phyloP scores from a whole-genome alignment of 2,888 invertebrate genomes.

The Pycnomerus fuliginosus region DNA sequence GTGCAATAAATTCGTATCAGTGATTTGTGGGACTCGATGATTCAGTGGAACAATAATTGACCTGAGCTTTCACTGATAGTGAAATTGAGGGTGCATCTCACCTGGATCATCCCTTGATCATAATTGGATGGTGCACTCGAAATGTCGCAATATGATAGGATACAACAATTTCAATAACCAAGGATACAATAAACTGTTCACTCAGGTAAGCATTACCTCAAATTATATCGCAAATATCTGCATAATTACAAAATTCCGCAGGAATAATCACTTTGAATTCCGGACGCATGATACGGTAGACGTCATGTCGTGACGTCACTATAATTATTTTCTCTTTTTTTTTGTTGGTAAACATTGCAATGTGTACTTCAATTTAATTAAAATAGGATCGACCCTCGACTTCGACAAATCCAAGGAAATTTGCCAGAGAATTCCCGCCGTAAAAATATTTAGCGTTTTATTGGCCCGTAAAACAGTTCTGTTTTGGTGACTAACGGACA shows the following conservation, averaged over 20 bases:
- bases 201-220: slow-evolving; percentile 62
- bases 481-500: too few relatives aligned
- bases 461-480: too few relatives aligned
- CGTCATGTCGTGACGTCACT: slow-evolving; percentile 40
- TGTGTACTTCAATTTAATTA: too few relatives aligned
- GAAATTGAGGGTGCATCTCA: background rate
- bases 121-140: slow-evolving; percentile 45
- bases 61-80: slow-evolving; percentile 7
- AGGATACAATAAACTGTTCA: slow-evolving; percentile 81
- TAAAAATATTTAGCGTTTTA: too few relatives aligned
- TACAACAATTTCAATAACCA: slow-evolving; percentile 71
- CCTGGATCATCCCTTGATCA: background rate
- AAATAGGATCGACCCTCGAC: too few relatives aligned
- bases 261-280: slow-evolving; percentile 17
- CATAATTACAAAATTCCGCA: slow-evolving; percentile 19
- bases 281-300: slow-evolving; percentile 26
- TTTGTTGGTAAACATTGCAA: slow-evolving; percentile 33
- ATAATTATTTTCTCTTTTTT: slow-evolving; percentile 13
- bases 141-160: slow-evolving; percentile 74
- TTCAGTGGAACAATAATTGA: slow-evolving; percentile 11
- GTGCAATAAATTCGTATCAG: slow-evolving; percentile 6
- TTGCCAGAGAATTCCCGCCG: too few relatives aligned
- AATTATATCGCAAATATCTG: slow-evolving; percentile 13
- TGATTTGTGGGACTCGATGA: slow-evolving; percentile 10
- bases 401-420: too few relatives aligned